A percentile compares a stretch with the other conserved stretches of the same genome.
Evolutionary conservation across 2,888 invertebrate genomes (phyloP).

Genomic region (Hermaeophaga mercurialis): DNA sequence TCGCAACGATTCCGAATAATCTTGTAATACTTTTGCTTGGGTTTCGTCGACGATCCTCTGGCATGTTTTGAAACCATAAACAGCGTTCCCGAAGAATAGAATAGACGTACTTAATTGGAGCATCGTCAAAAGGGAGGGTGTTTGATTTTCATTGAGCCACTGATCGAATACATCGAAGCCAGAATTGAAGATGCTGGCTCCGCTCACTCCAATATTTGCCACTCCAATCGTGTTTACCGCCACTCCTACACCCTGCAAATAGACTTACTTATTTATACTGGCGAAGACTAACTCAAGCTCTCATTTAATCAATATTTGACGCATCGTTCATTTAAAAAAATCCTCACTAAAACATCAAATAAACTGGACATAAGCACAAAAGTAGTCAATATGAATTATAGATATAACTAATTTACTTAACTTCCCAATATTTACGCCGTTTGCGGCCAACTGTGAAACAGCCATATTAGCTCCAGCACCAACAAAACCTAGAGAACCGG

Average conservation of each 20-base stretch:
- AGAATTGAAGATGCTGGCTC: slow-evolving; percentile 47
- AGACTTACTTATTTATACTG: too few relatives aligned
- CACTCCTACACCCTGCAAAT: slow-evolving; percentile 35
- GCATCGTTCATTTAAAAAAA: too few relatives aligned
- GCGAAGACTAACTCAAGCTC: too few relatives aligned
- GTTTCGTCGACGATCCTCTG: slow-evolving; percentile 58
- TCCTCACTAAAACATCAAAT: too few relatives aligned
- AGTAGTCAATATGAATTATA: too few relatives aligned
- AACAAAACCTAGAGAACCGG: slow-evolving; percentile 62
- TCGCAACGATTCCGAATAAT: slow-evolving; percentile 60
- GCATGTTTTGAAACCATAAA: slow-evolving; percentile 46
- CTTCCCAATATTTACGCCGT: slow-evolving; percentile 48
- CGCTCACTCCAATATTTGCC: slow-evolving; percentile 47
- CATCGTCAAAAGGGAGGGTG: slow-evolving; percentile 56
- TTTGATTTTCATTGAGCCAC: slow-evolving; percentile 44
- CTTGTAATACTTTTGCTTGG: slow-evolving; percentile 61
- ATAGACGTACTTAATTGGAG: slow-evolving; percentile 49
- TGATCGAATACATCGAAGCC: slow-evolving; percentile 47
- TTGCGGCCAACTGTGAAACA: slow-evolving; percentile 59
- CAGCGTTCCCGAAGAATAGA: slow-evolving; percentile 51
- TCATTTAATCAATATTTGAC: too few relatives aligned
- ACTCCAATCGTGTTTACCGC: slow-evolving; percentile 45
- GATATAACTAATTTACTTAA: slow-evolving; percentile 34
- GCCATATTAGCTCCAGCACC: slow-evolving; percentile 62
- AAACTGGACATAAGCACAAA: too few relatives aligned